A percentile compares a stretch with the other conserved stretches of the same genome.
Evolutionary conservation across 2,113 vertebrate species (phyloP).

Genomic region (Mus pahari): DNA sequence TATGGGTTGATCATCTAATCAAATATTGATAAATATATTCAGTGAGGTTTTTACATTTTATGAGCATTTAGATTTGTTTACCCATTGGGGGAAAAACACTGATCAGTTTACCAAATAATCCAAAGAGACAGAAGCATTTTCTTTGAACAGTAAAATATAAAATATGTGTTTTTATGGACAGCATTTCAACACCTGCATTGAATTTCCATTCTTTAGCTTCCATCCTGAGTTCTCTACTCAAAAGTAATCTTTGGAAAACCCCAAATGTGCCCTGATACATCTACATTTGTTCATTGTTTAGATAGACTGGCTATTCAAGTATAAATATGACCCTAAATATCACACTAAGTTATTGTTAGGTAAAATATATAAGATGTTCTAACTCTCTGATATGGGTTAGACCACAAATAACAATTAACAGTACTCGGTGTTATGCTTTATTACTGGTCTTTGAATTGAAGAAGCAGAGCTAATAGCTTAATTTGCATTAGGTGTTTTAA

Average conservation of each 20-base stretch:
- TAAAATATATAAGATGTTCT: background rate
- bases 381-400: background rate
- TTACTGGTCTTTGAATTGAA: background rate
- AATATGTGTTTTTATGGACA: background rate
- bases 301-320: background rate
- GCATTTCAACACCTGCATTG: background rate
- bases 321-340: background rate
- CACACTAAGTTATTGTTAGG: background rate
- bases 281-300: background rate
- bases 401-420: background rate
- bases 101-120: constrained; percentile 10
- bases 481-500: background rate
- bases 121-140: background rate
- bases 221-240: background rate
- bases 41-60: background rate
- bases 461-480: background rate
- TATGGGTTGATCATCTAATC: background rate
- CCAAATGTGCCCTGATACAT: background rate
- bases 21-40: background rate
- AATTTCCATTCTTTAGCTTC: background rate
- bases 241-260: background rate
- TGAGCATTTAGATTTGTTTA: background rate
- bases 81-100: background rate
- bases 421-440: background rate
- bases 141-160: background rate